Percentiles rank a stretch among this genome's conserved stretches.
Conservation (phyloP, 2,888 invertebrate species). For the Rugalucina vietnamica region DNA sequence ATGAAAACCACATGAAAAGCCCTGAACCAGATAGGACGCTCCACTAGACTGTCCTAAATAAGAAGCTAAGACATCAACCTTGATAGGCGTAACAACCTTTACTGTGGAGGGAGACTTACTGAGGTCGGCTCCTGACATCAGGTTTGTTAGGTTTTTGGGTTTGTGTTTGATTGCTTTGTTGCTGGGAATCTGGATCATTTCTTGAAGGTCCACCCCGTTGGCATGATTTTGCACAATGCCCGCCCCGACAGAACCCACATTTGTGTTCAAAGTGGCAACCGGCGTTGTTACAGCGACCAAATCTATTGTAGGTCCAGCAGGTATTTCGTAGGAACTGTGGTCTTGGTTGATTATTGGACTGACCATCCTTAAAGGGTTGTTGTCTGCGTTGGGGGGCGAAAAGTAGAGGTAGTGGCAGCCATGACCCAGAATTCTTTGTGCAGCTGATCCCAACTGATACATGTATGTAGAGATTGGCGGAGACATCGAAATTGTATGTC, state of each 20-base stretch:
- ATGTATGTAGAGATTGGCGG: not conserved
- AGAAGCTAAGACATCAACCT: not conserved
- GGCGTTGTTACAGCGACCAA: not conserved
- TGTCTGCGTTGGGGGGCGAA: not conserved
- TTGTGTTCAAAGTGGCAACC: not conserved
- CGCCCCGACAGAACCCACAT: constrained; percentile 5
- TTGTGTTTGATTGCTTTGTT: not conserved
- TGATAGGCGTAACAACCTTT: not conserved
- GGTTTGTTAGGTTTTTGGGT: not conserved
- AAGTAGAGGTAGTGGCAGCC: constrained; percentile 1
- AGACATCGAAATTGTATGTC: not conserved
- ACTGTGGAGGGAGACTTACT: not conserved
- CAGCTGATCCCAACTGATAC: constrained; percentile 1
- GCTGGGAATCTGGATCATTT: not conserved
- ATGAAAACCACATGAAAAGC: constrained; percentile 1
- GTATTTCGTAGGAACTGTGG: not conserved
- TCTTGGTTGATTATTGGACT: not conserved
- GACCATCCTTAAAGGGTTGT: not conserved
- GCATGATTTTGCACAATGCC: not conserved
- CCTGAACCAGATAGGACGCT: constrained; percentile 5
- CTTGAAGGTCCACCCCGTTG: not conserved
- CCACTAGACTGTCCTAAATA: not conserved
- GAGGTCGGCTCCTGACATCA: not conserved
- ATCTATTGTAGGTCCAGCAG: not conserved
- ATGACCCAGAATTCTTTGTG: constrained; percentile 2